phyloP scores from a whole-genome alignment of 1,140 invertebrate species.

The Gonatopus flavifemur region DNA sequence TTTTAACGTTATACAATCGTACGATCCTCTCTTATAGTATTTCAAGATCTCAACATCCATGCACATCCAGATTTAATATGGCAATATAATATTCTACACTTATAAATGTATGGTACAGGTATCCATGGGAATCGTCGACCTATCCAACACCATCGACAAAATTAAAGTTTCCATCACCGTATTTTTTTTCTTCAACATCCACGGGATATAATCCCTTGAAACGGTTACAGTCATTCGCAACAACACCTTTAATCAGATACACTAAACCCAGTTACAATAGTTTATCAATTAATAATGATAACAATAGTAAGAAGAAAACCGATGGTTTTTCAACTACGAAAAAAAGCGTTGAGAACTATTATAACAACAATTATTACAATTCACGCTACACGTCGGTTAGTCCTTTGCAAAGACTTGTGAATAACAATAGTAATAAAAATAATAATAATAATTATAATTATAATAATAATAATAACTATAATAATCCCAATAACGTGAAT shows the following conservation, averaged over 20 bases:
- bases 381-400: too few relatives aligned
- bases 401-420: conserved; percentile 12
- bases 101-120: conserved; percentile 39
- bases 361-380: too few relatives aligned
- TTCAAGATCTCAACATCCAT: too few relatives aligned
- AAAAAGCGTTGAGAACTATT: too few relatives aligned
- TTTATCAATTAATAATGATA: conserved; percentile 26
- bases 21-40: too few relatives aligned
- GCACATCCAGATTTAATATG: too few relatives aligned
- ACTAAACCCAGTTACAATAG: conserved; percentile 41
- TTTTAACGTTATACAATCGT: too few relatives aligned
- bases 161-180: conserved; percentile 34
- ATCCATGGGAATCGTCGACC: conserved; percentile 48
- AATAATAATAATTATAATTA: conserved; percentile 26
- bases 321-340: conserved; percentile 2
- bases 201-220: conserved; percentile 27
- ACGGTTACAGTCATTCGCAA: conserved; percentile 17
- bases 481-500: conserved; percentile 43
- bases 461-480: conserved; percentile 20
- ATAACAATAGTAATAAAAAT: too few relatives aligned
- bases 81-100: too few relatives aligned
- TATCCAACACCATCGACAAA: conserved; percentile 41
- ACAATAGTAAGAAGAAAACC: conserved; percentile 26
- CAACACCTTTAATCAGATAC: conserved; percentile 25
- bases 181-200: conserved; percentile 19